These are phyloP conservation scores for Palythoa grandiflora DNA, from an alignment of 92 coral and sea anemone species.

Conservation along the genomic window DNA sequence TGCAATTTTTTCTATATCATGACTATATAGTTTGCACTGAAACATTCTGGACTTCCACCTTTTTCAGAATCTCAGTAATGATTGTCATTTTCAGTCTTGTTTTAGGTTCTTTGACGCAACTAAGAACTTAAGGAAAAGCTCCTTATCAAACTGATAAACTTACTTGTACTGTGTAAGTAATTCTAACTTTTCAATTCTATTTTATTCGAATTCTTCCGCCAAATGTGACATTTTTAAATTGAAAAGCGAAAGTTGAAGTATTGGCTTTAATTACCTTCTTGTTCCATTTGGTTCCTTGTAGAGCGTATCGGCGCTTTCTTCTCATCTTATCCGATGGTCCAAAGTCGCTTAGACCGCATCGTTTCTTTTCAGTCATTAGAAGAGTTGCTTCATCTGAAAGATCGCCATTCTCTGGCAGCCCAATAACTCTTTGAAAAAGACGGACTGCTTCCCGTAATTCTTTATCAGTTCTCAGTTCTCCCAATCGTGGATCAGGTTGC, in stretches of 20 bases:
- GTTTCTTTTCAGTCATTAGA: conserved; percentile 63
- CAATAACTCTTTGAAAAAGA: conserved; percentile 78
- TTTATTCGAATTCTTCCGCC: background rate
- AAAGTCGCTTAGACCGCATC: conserved; percentile 89
- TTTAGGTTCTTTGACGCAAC: too few relatives aligned
- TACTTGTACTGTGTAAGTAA: too few relatives aligned
- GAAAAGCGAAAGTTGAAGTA: background rate
- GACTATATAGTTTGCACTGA: too few relatives aligned
- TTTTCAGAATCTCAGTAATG: too few relatives aligned
- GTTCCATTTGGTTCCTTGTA: conserved; percentile 84
- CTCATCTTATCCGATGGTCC: conserved; percentile 85
- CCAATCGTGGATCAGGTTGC: conserved; percentile 74
- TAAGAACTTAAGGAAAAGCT: too few relatives aligned
- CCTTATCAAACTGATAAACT: too few relatives aligned
- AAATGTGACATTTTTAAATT: background rate
- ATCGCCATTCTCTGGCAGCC: conserved; percentile 75
- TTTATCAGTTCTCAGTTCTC: conserved; percentile 67
- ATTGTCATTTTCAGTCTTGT: too few relatives aligned
- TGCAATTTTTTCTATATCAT: too few relatives aligned
- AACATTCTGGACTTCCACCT: too few relatives aligned
- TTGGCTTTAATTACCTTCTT: conserved; percentile 59
- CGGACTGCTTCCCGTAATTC: conserved; percentile 67
- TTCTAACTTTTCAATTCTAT: background rate
- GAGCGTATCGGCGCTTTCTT: conserved; percentile 79
- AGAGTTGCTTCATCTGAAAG: conserved; percentile 75